Evolutionary conservation across 2,888 invertebrate genomes (phyloP), one percentile per base, ranked within the genome.

Genomic region (Monopis laevigella): DNA sequence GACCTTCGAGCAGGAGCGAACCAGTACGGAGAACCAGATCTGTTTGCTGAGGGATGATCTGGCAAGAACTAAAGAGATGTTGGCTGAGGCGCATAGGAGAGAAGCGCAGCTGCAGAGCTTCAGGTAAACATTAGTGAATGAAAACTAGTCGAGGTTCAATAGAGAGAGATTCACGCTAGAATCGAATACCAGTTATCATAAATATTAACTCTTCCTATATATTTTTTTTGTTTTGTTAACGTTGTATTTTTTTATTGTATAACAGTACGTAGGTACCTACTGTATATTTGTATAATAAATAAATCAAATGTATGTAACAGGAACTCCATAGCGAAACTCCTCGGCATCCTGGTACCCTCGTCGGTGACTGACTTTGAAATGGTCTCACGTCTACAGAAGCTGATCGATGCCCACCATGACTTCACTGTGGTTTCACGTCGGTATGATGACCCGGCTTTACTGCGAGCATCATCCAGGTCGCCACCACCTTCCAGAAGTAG

Each of bases 341-440:
- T 90, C 6, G 89, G 89, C n/a, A 82, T 90, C 49, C 51, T 81
- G 38, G 72, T 77, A 21, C 86, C 87, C 17, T 82, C 86, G 4
- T 86, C 88, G 42, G 84, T 89, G 14, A 86, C 90, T 0, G 90
- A 91, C 73, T 88, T 89, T 54, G 90, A 90, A 69, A 83, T 90
- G 55, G 83, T 90, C 43, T 87, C 89, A 24, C 85, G 92, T 1
- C 78, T 93, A 17, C 92, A 93, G 65, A 92, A 92, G 62, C 73
- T 93, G 50, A 90, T 92, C 39, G 89, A 92, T 50, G 93, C 93
- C 0, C 92, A 93, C 65, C 89, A 92, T 54, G 93, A 93, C 71
- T 93, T 93, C 62, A 92, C 93, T 0, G 68, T 91, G 53, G 87
- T 93, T 3, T 93, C 93, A 2, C 83, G 92, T 4, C 84, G 92